phyloP scores from a whole-genome alignment of 2,888 invertebrate genomes.

The Hedychridium roseum region DNA sequence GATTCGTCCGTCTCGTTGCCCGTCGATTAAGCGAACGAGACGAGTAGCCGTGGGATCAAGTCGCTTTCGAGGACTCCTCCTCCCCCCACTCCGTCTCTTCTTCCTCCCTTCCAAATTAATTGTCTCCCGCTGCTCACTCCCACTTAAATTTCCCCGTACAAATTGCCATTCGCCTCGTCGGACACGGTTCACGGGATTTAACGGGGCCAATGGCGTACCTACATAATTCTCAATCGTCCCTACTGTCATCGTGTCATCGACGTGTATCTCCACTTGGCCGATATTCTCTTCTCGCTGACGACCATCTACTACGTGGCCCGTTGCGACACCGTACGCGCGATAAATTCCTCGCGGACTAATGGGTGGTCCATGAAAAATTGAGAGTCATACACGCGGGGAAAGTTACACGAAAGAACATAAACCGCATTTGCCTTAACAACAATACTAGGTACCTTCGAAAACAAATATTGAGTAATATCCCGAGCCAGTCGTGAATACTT shows the following conservation, averaged over 20 bases:
- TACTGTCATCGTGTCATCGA: constrained; percentile 5
- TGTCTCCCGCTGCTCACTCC: constrained; percentile 12
- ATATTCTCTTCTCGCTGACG: too few species aligned
- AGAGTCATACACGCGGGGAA: too few species aligned
- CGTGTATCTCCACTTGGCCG: too few species aligned
- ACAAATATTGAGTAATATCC: too few species aligned
- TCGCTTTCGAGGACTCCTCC: not conserved
- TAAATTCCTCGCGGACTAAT: too few species aligned
- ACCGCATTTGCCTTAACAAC: too few species aligned
- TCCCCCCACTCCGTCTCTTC: constrained; percentile 1
- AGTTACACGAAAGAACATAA: too few species aligned
- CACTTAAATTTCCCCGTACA: constrained; percentile 22
- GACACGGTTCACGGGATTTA: constrained; percentile 19
- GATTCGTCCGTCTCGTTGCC: constrained; percentile 6
- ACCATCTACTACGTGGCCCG: too few species aligned
- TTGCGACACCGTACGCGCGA: too few species aligned
- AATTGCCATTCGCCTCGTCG: constrained; percentile 20
- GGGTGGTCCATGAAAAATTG: too few species aligned
- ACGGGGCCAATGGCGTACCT: constrained; percentile 7
- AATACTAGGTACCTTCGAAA: too few species aligned
- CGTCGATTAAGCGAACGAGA: constrained; percentile 11
- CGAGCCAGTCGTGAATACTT: too few species aligned
- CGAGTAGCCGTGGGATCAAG: constrained; percentile 9
- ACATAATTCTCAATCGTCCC: constrained; percentile 27
- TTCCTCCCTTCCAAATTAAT: constrained; percentile 12